Conservation (phyloP, 2,888 invertebrate species). For the Andricus quercusramuli region DNA sequence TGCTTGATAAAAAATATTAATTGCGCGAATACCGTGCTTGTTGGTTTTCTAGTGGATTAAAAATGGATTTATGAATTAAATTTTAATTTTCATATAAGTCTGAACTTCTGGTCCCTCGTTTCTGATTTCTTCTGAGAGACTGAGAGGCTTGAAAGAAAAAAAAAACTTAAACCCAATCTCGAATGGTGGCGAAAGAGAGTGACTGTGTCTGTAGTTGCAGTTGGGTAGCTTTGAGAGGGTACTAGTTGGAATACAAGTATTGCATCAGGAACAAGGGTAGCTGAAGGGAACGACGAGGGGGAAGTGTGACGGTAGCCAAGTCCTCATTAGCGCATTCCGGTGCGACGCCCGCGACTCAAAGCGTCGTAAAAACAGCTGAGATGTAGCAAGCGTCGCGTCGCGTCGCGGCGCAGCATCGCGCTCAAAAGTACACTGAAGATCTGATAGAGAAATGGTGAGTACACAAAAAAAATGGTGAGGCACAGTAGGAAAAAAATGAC, state of each 20-base stretch:
- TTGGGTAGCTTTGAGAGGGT: constrained; percentile 35
- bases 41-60: neutral
- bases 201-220: constrained; percentile 38
- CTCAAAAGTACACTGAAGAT: constrained; percentile 54
- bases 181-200: constrained; percentile 36
- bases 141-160: neutral
- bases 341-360: constrained; percentile 78
- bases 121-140: constrained; percentile 6
- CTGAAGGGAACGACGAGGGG: constrained; percentile 57
- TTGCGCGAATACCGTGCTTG: no score
- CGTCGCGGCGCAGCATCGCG: constrained; percentile 55
- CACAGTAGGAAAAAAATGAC: no score
- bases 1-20: no score
- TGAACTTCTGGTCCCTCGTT: neutral
- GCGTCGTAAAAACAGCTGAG: constrained; percentile 78
- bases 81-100: neutral
- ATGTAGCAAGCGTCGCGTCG: constrained; percentile 66
- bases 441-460: constrained; percentile 34
- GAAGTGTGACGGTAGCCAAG: constrained; percentile 77
- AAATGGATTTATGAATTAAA: neutral
- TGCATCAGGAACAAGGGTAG: constrained; percentile 38
- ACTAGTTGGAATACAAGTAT: constrained; percentile 36
- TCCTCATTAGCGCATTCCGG: constrained; percentile 79
- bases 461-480: no score
- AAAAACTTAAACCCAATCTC: constrained; percentile 17